Base-by-base conservation (phyloP, 2,888 invertebrate species). In the Melieria omissa region DNA sequence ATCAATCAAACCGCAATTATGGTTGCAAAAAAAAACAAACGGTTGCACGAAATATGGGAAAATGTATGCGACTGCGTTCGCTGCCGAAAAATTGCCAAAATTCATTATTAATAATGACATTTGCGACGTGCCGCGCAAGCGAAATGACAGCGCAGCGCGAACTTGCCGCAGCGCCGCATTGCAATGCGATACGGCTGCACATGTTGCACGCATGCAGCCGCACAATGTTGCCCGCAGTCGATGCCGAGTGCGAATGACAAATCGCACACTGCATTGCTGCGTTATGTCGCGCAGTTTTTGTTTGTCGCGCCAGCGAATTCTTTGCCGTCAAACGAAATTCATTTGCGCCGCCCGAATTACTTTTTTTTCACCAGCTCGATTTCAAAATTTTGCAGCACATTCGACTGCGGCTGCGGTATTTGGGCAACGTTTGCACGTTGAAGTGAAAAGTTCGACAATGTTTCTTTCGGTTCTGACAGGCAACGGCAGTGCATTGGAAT, bases 51-150 rank as follows among this genome's bases (percentile, higher is more conserved):
- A 62, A 62, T 62, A 57, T 57, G 29, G 29, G 29, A 57, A 44
- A 4, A 41, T 58, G 60, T 47, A 42, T 60, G 16, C 60, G 66
- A 47, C 14, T 9, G 10, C 16, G 14, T 57, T 29, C 42, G 57
- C 29, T 29, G 10, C 4, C n/a, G 7, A 66, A 47, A 10, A 10
- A 47, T 47, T 65, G 47, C 65, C 61, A 54, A 63, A 67, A 72
- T 65, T 49, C 63, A 64, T 72, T 72, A 67, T 72, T 72, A 72
- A 72, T 72, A 72, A 72, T 72, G 71, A 72, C 71, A 67, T 69
- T 69, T 69, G 72, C 69, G 49, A 72, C 72, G 72, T 69, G 72
- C 42, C 47, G 8, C 68, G 72, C 72, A 69, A 65, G 61, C 12
- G 57, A 70, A 49, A 8, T 12, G 16, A 44, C 54, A 69, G 62